phyloP scores from a whole-genome alignment of 2,888 invertebrate genomes.

The Tachina grossa region DNA sequence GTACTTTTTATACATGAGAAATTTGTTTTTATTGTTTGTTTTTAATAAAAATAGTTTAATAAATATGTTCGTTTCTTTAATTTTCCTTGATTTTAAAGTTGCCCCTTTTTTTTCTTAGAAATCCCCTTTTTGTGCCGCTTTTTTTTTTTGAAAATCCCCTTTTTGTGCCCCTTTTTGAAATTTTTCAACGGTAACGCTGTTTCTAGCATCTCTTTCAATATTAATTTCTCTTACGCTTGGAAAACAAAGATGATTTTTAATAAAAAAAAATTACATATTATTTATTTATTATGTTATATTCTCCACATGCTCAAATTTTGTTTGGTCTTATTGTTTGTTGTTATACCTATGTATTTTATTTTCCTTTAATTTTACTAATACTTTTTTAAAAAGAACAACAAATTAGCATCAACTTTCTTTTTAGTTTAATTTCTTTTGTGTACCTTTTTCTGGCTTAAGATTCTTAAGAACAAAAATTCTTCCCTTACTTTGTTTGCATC shows the following conservation, averaged over 20 bases:
- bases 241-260: not conserved
- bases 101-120: too few species aligned
- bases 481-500: slow-evolving; percentile 37
- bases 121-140: too few species aligned
- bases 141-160: too few species aligned
- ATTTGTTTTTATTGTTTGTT: too few species aligned
- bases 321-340: not conserved
- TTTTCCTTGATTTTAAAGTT: too few species aligned
- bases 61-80: too few species aligned
- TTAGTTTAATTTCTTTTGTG: not conserved
- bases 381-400: slow-evolving; percentile 19
- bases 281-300: not conserved
- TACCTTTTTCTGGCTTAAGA: not conserved
- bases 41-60: too few species aligned
- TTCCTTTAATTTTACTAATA: not conserved
- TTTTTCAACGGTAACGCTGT: too few species aligned
- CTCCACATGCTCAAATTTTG: not conserved
- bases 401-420: slow-evolving; percentile 5
- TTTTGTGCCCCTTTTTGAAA: too few species aligned
- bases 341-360: not conserved
- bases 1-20: too few species aligned
- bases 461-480: slow-evolving; percentile 46
- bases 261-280: not conserved
- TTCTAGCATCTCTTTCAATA: not conserved
- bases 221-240: not conserved